Conservation (phyloP, 2,888 invertebrate genomes). For the Steinernema scapterisci region DNA sequence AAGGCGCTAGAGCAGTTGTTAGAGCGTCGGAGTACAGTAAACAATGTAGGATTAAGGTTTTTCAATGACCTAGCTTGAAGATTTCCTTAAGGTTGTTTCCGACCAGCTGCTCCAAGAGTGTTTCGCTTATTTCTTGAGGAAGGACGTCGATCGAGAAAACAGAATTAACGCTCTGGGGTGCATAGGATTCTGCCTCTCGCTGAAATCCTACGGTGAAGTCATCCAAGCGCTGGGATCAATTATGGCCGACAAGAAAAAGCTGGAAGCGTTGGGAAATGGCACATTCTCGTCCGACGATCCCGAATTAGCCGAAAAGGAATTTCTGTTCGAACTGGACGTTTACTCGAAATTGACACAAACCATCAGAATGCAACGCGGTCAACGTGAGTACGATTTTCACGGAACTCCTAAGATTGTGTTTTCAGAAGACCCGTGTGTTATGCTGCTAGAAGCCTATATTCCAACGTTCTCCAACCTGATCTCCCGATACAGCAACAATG, state of each 20-base stretch:
- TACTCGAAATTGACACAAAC: not conserved
- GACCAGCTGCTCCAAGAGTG: not conserved
- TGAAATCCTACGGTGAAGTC: constrained; percentile 10
- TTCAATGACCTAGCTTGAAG: not conserved
- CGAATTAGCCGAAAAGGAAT: not conserved
- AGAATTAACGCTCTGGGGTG: not conserved
- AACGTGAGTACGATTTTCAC: not conserved
- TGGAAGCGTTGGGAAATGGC: constrained; percentile 17
- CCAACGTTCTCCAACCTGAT: not conserved
- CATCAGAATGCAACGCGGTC: not conserved
- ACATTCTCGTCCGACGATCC: constrained; percentile 16
- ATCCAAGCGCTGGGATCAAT: not conserved
- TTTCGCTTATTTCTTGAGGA: constrained; percentile 2
- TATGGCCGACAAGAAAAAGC: constrained; percentile 12
- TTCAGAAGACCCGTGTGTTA: not conserved
- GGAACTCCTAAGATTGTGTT: not conserved
- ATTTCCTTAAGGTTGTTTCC: not conserved
- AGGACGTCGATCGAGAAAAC: not conserved
- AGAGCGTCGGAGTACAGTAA: not conserved
- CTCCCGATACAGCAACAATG: constrained; percentile 1
- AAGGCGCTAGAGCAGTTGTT: not conserved
- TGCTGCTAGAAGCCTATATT: not conserved
- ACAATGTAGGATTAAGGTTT: not conserved
- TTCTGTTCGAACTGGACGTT: constrained; percentile 16
- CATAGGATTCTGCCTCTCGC: constrained; percentile 9